A percentile compares a stretch with the other conserved stretches of the same genome.
These are phyloP conservation scores for Chromoteleia sp. DNA, from an alignment of 2,888 invertebrate species.

Conservation along the genomic window DNA sequence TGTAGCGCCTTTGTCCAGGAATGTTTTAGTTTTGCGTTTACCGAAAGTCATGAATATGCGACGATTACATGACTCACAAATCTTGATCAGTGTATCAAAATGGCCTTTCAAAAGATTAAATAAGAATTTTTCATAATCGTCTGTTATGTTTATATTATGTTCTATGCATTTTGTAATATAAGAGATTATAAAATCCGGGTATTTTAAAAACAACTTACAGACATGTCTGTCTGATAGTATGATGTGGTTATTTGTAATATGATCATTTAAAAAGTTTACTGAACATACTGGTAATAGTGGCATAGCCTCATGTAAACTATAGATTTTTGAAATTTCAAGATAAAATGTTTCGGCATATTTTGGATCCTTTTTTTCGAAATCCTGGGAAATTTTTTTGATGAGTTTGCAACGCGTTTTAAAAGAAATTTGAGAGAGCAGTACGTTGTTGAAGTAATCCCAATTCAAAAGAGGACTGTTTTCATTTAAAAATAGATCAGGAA, in stretches of 20 bases:
- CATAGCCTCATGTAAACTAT: conserved; percentile 7
- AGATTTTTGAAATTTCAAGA: conserved; percentile 26
- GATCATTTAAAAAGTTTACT: conserved; percentile 23
- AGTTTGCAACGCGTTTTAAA: conserved; percentile 75
- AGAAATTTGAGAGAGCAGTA: conserved; percentile 77
- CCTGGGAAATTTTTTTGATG: conserved; percentile 73
- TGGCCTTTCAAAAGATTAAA: conserved; percentile 74
- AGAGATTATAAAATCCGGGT: conserved; percentile 13
- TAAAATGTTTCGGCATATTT: conserved; percentile 78
- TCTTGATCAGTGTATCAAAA: no score
- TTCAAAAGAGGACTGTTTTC: conserved; percentile 71
- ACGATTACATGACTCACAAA: no score
- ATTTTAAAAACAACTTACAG: conserved; percentile 1
- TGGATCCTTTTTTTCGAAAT: conserved; percentile 70
- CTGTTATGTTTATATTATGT: background rate
- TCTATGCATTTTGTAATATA: no score
- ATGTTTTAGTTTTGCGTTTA: conserved; percentile 24
- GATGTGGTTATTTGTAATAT: background rate
- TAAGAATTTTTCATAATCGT: conserved; percentile 40
- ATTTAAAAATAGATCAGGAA: conserved; percentile 78
- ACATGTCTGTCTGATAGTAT: background rate
- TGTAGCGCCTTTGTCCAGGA: background rate
- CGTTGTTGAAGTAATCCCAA: conserved; percentile 73
- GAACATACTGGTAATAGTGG: conserved; percentile 32
- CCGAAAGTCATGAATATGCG: conserved; percentile 51